A percentile compares a stretch with the other conserved stretches of the same genome.
These are phyloP conservation scores for Pipistrellus pipistrellus DNA, from an alignment of 2,797 vertebrate genomes.

Conservation along the genomic window DNA sequence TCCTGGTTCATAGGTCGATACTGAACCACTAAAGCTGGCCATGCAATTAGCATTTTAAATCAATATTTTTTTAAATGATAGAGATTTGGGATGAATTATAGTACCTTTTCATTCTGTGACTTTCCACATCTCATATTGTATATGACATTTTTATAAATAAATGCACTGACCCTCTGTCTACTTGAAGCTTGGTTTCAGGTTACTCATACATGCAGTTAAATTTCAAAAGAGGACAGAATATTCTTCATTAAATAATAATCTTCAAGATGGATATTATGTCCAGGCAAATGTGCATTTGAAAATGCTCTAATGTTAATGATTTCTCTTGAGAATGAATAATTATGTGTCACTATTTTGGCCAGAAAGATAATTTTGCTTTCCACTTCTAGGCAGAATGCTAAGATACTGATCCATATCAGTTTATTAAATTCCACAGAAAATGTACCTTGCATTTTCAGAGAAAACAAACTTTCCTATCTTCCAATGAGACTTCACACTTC, in stretches of 20 bases:
- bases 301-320: conserved; percentile 77
- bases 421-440: conserved; percentile 81
- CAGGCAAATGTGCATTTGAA: conserved; percentile 69
- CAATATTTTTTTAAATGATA: not conserved
- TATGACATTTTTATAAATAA: not conserved
- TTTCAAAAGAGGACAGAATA: conserved; percentile 71
- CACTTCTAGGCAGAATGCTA: conserved; percentile 39
- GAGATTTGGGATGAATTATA: not conserved
- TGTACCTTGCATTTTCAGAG: conserved; percentile 71
- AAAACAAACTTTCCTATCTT: conserved; percentile 60
- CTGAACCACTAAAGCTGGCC: too few species aligned
- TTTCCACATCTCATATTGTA: not conserved
- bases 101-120: not conserved
- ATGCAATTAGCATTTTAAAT: not conserved
- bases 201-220: conserved; percentile 62
- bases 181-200: conserved; percentile 54
- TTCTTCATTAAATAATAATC: conserved; percentile 76
- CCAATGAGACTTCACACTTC: conserved; percentile 32
- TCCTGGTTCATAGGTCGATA: too few species aligned
- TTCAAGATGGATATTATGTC: conserved; percentile 74
- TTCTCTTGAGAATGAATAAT: conserved; percentile 84
- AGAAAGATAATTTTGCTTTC: conserved; percentile 83
- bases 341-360: conserved; percentile 83
- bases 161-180: conserved; percentile 28
- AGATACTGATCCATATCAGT: conserved; percentile 78